Conservation (phyloP, 2,888 invertebrate genomes). For the Patella caerulea region DNA sequence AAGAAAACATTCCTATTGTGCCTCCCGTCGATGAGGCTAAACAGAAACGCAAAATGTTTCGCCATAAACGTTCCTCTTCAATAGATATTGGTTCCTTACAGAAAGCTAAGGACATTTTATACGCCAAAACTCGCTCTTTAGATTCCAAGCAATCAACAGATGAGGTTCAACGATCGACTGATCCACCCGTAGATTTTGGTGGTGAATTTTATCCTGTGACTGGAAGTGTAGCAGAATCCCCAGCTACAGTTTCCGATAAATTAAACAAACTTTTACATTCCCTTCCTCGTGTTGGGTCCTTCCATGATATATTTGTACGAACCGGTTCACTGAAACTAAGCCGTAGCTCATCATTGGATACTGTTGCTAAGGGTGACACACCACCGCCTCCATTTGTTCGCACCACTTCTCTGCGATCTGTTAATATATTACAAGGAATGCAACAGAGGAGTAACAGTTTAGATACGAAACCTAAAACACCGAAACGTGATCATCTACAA, state of each 20-base stretch:
- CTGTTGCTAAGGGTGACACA: conserved; percentile 1
- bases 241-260: conserved; percentile 62
- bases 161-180: not conserved
- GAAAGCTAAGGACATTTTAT: conserved; percentile 31
- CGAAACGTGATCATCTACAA: not conserved
- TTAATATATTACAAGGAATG: not conserved
- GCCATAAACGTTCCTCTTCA: conserved; percentile 49
- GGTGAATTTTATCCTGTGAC: conserved; percentile 12
- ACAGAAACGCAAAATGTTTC: conserved; percentile 37
- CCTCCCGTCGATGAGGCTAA: conserved; percentile 49
- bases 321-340: conserved; percentile 32
- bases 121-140: conserved; percentile 28
- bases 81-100: conserved; percentile 40
- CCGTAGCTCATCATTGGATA: conserved; percentile 38
- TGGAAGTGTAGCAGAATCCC: conserved; percentile 45
- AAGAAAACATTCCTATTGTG: conserved; percentile 54
- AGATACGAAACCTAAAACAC: conserved; percentile 8
- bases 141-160: conserved; percentile 19
- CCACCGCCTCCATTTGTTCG: conserved; percentile 19
- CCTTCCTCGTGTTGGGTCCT: conserved; percentile 37
- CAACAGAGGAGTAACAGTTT: conserved; percentile 23
- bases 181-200: not conserved
- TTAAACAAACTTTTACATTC: conserved; percentile 57
- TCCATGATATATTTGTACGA: conserved; percentile 15
- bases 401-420: conserved; percentile 13